A percentile compares a stretch with the other conserved stretches of the same genome.
phyloP scores from a whole-genome alignment of 2,888 invertebrate species.

The Phortica magna region DNA sequence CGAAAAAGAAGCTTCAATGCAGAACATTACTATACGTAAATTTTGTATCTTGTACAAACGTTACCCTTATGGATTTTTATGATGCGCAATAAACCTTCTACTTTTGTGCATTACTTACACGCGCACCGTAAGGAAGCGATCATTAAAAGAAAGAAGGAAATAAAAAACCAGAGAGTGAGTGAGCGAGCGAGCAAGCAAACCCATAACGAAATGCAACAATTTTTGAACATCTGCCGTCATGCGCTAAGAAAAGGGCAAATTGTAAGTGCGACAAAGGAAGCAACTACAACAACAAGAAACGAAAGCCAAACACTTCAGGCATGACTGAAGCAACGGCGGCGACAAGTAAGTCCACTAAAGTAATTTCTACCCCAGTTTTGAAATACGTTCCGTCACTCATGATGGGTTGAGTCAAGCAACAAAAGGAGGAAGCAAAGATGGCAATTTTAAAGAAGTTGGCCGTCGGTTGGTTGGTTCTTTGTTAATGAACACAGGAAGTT shows the following conservation, averaged over 20 bases:
- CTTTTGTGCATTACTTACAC: too few relatives aligned
- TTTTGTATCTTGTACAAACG: background rate
- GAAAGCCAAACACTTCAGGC: constrained; percentile 14
- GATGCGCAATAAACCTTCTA: too few relatives aligned
- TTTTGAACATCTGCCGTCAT: constrained; percentile 26
- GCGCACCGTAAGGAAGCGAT: too few relatives aligned
- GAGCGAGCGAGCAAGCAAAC: background rate
- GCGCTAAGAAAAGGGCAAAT: constrained; percentile 12
- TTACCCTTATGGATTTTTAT: background rate
- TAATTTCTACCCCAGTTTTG: background rate
- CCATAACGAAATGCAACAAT: constrained; percentile 26
- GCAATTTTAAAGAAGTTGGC: too few relatives aligned
- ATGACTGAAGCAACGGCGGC: background rate
- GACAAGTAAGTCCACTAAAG: constrained; percentile 8
- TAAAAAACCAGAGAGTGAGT: background rate
- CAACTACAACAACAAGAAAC: background rate
- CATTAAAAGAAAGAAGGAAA: background rate
- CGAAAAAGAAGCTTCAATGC: background rate
- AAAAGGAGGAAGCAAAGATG: too few relatives aligned
- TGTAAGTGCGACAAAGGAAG: background rate
- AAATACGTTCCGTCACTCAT: too few relatives aligned
- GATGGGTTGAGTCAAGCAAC: too few relatives aligned
- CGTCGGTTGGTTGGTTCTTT: background rate
- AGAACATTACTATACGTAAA: background rate
- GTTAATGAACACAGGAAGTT: constrained; percentile 10